Percentiles rank a stretch among this genome's conserved stretches.
These are phyloP conservation scores for Heliocidaris tuberculata DNA, from an alignment of 35 echinoderm and acorn worm species.

Conservation along the genomic window DNA sequence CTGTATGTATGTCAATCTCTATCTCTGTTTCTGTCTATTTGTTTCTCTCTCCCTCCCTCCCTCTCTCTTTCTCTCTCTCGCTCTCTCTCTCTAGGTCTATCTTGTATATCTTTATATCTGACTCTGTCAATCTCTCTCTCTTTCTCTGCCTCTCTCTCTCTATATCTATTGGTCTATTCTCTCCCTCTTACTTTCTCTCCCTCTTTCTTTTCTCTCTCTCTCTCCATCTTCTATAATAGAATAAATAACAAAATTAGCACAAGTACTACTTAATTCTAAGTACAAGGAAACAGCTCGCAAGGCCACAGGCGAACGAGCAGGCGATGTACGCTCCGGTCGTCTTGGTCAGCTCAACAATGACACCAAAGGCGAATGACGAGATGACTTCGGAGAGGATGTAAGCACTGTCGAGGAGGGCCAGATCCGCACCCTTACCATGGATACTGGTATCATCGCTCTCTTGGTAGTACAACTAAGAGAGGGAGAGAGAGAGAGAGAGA, in stretches of 20 bases:
- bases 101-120: too few species aligned
- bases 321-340: constrained; percentile 74
- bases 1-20: too few species aligned
- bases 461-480: constrained; percentile 69
- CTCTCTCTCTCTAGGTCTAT: too few species aligned
- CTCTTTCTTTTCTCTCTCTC: too few species aligned
- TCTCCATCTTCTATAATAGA: too few species aligned
- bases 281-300: constrained; percentile 61
- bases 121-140: too few species aligned
- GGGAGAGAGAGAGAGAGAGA: not conserved
- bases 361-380: constrained; percentile 81
- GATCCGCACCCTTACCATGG: constrained; percentile 85
- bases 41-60: too few species aligned
- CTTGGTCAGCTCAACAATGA: constrained; percentile 74
- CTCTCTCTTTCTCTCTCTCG: too few species aligned
- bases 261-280: constrained; percentile 45
- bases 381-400: constrained; percentile 92
- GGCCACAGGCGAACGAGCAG: constrained; percentile 70
- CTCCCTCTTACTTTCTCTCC: too few species aligned
- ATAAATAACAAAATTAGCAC: not conserved
- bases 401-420: constrained; percentile 88
- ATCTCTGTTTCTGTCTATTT: too few species aligned
- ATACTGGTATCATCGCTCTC: constrained; percentile 53
- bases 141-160: too few species aligned
- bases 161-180: too few species aligned